Conservation (phyloP, 2,113 vertebrate genomes). For the Cebidichthys violaceus region DNA sequence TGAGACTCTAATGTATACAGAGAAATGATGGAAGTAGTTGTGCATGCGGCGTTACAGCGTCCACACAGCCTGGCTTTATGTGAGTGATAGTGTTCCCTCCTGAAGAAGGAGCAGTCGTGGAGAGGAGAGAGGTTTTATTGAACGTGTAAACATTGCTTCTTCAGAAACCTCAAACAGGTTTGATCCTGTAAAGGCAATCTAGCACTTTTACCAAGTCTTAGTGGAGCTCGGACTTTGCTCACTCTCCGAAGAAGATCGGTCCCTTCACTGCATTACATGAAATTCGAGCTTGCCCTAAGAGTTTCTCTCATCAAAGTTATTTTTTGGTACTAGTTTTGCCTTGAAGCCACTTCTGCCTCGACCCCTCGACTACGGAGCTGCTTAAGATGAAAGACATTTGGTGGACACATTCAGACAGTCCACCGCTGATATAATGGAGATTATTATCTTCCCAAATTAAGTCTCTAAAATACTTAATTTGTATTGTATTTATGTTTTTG, state of each 20-base stretch:
- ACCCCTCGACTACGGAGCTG: neutral
- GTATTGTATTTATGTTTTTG: neutral
- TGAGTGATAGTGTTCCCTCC: slow-evolving; percentile 51
- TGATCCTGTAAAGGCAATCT: slow-evolving; percentile 52
- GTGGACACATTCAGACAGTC: neutral
- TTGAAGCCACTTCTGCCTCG: slow-evolving; percentile 7
- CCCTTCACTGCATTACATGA: slow-evolving; percentile 29
- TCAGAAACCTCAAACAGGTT: slow-evolving; percentile 48
- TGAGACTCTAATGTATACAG: slow-evolving; percentile 14
- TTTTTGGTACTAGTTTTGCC: slow-evolving; percentile 2
- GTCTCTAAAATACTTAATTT: neutral
- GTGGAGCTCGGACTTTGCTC: slow-evolving; percentile 38
- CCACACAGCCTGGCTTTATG: slow-evolving; percentile 19
- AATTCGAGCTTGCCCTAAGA: neutral
- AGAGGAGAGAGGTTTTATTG: slow-evolving; percentile 57
- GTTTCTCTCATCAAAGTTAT: neutral
- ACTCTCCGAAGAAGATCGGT: slow-evolving; percentile 9
- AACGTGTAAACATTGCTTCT: slow-evolving; percentile 56
- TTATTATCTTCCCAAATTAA: neutral
- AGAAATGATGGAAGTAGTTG: slow-evolving; percentile 25
- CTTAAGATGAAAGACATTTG: neutral
- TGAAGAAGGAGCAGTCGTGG: slow-evolving; percentile 31
- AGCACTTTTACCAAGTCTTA: slow-evolving; percentile 45
- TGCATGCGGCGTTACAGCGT: slow-evolving; percentile 13
- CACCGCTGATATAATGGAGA: neutral